Conservation (phyloP, 2,797 vertebrate species). For the Columba guinea region DNA sequence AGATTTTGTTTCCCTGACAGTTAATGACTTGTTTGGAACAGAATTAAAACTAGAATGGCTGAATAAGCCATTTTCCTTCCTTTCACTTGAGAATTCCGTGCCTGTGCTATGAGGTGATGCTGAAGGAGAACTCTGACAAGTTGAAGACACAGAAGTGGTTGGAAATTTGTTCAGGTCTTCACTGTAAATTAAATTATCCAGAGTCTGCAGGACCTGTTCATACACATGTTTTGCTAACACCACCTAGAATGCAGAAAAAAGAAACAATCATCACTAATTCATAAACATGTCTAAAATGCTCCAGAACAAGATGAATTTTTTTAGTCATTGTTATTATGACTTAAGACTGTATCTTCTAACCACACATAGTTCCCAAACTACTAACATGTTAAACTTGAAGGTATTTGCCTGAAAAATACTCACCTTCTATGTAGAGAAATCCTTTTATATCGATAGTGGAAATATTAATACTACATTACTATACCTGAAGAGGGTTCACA, state of each 20-base stretch:
- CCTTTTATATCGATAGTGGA: not conserved
- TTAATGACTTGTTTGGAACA: conserved; percentile 74
- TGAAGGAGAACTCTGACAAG: conserved; percentile 75
- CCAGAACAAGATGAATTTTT: not conserved
- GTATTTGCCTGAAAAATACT: not conserved
- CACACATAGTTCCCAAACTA: not conserved
- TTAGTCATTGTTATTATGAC: not conserved
- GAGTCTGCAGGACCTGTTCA: conserved; percentile 94
- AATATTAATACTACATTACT: not conserved
- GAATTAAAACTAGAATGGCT: conserved; percentile 82
- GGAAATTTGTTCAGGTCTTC: conserved; percentile 83
- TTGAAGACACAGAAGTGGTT: conserved; percentile 78
- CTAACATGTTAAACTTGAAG: not conserved
- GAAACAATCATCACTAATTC: not conserved
- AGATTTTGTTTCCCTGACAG: conserved; percentile 71
- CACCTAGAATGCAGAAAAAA: conserved; percentile 79
- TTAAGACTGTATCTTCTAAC: not conserved
- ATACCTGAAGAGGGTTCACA: conserved; percentile 93
- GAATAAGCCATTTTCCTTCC: conserved; percentile 87
- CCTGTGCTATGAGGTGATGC: conserved; percentile 75
- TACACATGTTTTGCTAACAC: conserved; percentile 95
- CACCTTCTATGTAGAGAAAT: not conserved
- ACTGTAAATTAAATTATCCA: conserved; percentile 92
- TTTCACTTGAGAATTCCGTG: conserved; percentile 78
- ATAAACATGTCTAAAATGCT: not conserved